Evolutionary conservation across 2,797 vertebrate genomes (phyloP).

Genomic region (Sebastes hopkinsi): DNA sequence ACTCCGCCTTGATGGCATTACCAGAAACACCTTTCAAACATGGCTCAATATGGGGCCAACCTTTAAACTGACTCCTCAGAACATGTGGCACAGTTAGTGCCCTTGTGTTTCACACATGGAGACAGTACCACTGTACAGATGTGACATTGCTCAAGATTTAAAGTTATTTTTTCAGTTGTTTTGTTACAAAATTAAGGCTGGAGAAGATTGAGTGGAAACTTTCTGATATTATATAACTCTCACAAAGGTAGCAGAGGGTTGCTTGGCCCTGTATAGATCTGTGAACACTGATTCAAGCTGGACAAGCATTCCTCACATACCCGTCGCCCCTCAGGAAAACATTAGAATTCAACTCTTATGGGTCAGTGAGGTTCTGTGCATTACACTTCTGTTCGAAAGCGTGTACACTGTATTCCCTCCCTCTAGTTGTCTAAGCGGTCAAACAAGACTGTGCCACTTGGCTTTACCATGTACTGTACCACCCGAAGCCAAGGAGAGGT

Average conservation of each 20-base stretch:
- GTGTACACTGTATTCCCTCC: not conserved
- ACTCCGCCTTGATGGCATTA: constrained; percentile 30
- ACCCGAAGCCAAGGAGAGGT: constrained; percentile 31
- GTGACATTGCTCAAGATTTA: constrained; percentile 12
- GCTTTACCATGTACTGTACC: not conserved
- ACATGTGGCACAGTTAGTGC: constrained; percentile 4
- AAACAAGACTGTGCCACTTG: not conserved
- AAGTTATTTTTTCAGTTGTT: not conserved
- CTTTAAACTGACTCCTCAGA: constrained; percentile 18
- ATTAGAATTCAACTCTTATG: constrained; percentile 14
- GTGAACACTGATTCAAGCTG: constrained; percentile 22
- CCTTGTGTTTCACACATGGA: constrained; percentile 24
- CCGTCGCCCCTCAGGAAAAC: constrained; percentile 29
- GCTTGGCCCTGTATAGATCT: constrained; percentile 8
- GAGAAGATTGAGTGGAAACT: not conserved
- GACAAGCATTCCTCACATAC: constrained; percentile 56
- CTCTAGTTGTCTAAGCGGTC: not conserved
- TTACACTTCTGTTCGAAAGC: not conserved
- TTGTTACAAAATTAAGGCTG: not conserved
- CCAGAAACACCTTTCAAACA: constrained; percentile 37
- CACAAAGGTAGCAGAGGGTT: not conserved
- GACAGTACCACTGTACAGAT: constrained; percentile 28
- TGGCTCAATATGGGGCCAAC: not conserved
- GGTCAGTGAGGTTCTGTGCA: constrained; percentile 22
- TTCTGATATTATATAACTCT: constrained; percentile 2